Percentiles rank a stretch among this genome's conserved stretches.
Conservation (phyloP, 2,113 vertebrate species). For the Catharus bicknelli region DNA sequence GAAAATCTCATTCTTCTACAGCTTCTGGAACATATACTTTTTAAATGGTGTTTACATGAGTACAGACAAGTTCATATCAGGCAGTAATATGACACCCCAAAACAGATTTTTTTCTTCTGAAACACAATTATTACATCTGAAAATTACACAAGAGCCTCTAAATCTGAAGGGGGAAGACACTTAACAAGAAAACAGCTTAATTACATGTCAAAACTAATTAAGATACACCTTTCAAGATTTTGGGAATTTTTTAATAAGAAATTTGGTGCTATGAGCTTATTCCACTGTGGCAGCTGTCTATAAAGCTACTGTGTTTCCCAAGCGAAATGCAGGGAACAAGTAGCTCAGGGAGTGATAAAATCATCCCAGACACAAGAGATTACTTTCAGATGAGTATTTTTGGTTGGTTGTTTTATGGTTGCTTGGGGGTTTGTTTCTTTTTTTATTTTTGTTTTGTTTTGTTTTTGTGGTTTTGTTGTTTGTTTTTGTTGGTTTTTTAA, state of each 20-base stretch:
- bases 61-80: neutral
- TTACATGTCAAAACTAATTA: conserved; percentile 50
- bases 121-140: neutral
- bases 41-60: neutral
- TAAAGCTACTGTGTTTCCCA: neutral
- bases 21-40: neutral
- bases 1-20: neutral
- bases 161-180: neutral
- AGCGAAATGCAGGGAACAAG: neutral
- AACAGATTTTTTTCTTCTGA: neutral
- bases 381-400: neutral
- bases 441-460: neutral
- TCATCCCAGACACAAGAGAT: neutral
- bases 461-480: no score
- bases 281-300: neutral
- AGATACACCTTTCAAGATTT: conserved; percentile 30
- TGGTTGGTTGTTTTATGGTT: accelerated
- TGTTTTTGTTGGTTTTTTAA: no score
- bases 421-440: no score
- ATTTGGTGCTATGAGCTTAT: neutral
- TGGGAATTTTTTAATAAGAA: accelerated
- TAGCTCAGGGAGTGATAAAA: neutral
- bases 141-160: conserved; percentile 1
- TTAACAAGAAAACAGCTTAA: conserved; percentile 46
- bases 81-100: neutral